Base-by-base conservation (phyloP, 1,140 invertebrate genomes). In the Atopsyche davidsoni region DNA sequence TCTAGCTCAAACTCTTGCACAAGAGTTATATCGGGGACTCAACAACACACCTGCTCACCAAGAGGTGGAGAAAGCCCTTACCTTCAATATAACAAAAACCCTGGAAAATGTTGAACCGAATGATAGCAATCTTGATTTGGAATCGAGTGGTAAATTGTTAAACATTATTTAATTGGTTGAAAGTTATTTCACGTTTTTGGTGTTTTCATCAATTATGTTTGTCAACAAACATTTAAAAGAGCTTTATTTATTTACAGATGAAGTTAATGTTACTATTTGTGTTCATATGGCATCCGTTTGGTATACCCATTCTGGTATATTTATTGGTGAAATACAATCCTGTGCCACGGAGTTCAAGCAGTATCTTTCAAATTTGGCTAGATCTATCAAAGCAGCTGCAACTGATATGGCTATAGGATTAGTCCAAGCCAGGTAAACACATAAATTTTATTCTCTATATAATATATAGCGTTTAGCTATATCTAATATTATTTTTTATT, bases 391-490 rank as follows among this genome's bases (percentile, higher is more conserved):
- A 59, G 82, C 83, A 41, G 92, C 92, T 31, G 93, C 93, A 10
- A 89, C 89, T 1, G 92, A 96, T 69, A 91, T 96, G 79, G 93
- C 93, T 10, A 83, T 89, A 43, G 92, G 89, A 18, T 77, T 96
- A 35, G 91, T 96, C 1, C 85, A 87, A 51, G 79, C 84, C 16
- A 76, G 80, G 69, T 73, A 53, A 4, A 32, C 35, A 32, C 3
- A 21, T 32, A 22, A 32, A 17, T 45, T 34, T 34, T 4, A 21
- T 16, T n/a, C 3, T n/a, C 3, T 28, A 14, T 14, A 14, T 38
- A 38, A 7, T 38, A 38, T 38, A 38, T 28, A n/a, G 6, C 24
- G 6, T 16, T 41, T 9, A 16, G n/a, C 14, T 17, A 21, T 41
- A 7, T 41, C 6, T 41, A 17, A 41, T 19, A 41, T 16, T 41